Percentiles rank a stretch among this genome's conserved stretches.
These are phyloP conservation scores for Gymnosoma rotundatum DNA, from an alignment of 2,888 invertebrate species.

Conservation along the genomic window DNA sequence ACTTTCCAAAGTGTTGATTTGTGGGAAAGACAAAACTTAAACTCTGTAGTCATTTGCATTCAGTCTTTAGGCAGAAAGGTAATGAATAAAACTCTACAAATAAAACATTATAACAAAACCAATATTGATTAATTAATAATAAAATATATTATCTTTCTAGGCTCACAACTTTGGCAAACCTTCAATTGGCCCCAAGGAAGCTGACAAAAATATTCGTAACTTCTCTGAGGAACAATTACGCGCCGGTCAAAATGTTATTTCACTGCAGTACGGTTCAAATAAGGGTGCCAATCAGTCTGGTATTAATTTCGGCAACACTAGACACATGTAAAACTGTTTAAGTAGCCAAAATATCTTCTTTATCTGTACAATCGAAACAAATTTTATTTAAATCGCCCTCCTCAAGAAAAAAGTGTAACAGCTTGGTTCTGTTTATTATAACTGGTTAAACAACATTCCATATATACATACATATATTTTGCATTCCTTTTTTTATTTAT, in stretches of 20 bases:
- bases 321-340: slow-evolving; percentile 92
- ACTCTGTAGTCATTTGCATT: slow-evolving; percentile 96
- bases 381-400: slow-evolving; percentile 43
- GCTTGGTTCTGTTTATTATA: slow-evolving; percentile 60
- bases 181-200: slow-evolving; percentile 97
- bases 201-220: slow-evolving; percentile 95
- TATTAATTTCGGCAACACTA: slow-evolving; percentile 97
- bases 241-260: slow-evolving; percentile 96
- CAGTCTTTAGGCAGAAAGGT: slow-evolving; percentile 98
- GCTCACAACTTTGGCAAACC: slow-evolving; percentile 92
- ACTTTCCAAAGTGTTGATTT: slow-evolving; percentile 98
- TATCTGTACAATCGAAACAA: slow-evolving; percentile 46
- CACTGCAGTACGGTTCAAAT: slow-evolving; percentile 98
- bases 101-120: no score
- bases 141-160: slow-evolving; percentile 81
- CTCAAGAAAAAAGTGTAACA: slow-evolving; percentile 69
- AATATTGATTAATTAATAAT: background rate
- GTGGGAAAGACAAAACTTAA: slow-evolving; percentile 97
- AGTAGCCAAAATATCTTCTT: background rate
- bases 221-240: slow-evolving; percentile 97
- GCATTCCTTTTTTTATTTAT: slow-evolving; percentile 60
- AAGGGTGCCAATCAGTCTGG: slow-evolving; percentile 98
- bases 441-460: slow-evolving; percentile 65
- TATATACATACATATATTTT: slow-evolving; percentile 32
- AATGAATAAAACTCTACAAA: slow-evolving; percentile 66